Base-by-base conservation (phyloP, 2,888 invertebrate species). In the Lochmaea crataegi region DNA sequence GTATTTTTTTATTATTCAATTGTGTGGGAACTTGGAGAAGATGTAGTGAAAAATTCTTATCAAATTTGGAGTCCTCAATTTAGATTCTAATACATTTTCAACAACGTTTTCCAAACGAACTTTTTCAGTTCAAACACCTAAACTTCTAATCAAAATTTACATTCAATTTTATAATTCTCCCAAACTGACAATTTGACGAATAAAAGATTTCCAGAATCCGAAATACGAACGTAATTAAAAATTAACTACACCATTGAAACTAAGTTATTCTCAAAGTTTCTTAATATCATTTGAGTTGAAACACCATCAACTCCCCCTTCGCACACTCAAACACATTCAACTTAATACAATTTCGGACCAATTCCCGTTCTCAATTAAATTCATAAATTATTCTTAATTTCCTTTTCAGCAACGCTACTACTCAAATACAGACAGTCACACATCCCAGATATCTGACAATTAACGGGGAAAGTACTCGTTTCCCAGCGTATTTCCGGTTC, bases 351-450 rank as follows among this genome's bases (percentile, higher is more conserved):
- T 71, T 71, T 58, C 65, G 65, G 53, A 60, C 65, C 60, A 22
- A 66, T 41, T 60, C 73, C 66, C 41, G 51, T 67, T 61, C 60
- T 42, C 73, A 71, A 71, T 75, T 75, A 75, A 70, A 71, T 48
- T 57, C 68, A 69, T 63, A 72, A 73, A 73, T 71, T 75, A 73
- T 66, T 65, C 71, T 63, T 75, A 71, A 75, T 75, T 73, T 66
- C 66, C 58, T 68, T 75, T 73, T 67, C 58, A 26, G n/a, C 57
- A 45, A 26, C 66, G 56, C 53, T 56, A 12, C 53, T 66, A n/a
- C 41, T 66, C 41, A 66, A 66, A 66, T 41, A 41, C 53, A 38
- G 38, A 66, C 65, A 65, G 22, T 22, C 22, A 64, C 64, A 45
- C 45, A 64, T 22, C n/a, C 58, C 14, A 58, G 58, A 58, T 58